Percentiles rank a stretch among this genome's conserved stretches.
Evolutionary conservation across 2,797 vertebrate genomes (phyloP).

Genomic region (Chelmon rostratus): DNA sequence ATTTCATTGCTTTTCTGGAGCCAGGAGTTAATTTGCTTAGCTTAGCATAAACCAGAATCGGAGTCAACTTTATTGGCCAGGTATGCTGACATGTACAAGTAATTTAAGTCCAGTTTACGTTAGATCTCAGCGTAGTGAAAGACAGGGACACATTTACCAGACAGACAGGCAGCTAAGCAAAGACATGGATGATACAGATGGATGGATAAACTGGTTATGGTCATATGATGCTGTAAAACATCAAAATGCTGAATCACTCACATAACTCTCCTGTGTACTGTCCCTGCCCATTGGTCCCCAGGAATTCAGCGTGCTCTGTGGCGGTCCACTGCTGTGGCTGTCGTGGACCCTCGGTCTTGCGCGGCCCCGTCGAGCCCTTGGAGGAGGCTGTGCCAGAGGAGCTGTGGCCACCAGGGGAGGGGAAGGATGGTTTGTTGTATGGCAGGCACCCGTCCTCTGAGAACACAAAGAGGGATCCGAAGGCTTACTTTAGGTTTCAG

Average conservation of each 20-base stretch:
- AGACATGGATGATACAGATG: background rate
- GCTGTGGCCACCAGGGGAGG: slow-evolving; percentile 96
- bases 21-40: background rate
- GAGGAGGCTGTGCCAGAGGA: slow-evolving; percentile 98
- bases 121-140: background rate
- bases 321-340: slow-evolving; percentile 92
- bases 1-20: too few species aligned
- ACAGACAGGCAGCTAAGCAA: background rate
- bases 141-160: background rate
- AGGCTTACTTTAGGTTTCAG: slow-evolving; percentile 27
- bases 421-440: slow-evolving; percentile 97
- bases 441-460: slow-evolving; percentile 95
- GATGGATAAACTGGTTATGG: background rate
- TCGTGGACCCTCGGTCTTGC: slow-evolving; percentile 92
- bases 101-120: background rate
- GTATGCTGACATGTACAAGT: background rate
- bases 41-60: background rate
- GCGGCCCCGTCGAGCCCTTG: slow-evolving; percentile 96
- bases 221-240: background rate
- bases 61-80: too few species aligned
- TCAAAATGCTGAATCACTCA: slow-evolving; percentile 81
- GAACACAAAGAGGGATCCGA: slow-evolving; percentile 47
- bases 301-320: slow-evolving; percentile 93
- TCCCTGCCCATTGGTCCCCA: slow-evolving; percentile 94
- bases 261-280: slow-evolving; percentile 98